Evolutionary conservation across 2,797 vertebrate species (phyloP).

Genomic region (Meriones psammophilus): DNA sequence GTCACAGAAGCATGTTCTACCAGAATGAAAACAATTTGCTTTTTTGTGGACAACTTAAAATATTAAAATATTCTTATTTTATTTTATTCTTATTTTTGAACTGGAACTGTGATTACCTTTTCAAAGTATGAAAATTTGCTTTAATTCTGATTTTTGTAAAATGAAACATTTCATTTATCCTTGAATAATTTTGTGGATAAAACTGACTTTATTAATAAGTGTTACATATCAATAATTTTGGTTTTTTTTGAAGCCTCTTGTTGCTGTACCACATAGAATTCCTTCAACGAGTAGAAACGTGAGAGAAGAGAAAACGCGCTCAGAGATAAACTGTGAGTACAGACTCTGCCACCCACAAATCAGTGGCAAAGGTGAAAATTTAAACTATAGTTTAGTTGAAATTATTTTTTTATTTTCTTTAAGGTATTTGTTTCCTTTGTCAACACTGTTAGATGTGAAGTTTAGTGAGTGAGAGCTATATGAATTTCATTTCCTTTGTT

Average conservation of each 20-base stretch:
- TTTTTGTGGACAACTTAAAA: not conserved
- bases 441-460: constrained; percentile 72
- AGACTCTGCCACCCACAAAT: not conserved
- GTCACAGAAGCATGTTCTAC: not conserved
- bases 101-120: not conserved
- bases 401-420: constrained; percentile 49
- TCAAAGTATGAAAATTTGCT: not conserved
- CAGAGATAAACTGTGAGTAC: constrained; percentile 98
- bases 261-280: constrained; percentile 96
- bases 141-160: constrained; percentile 50
- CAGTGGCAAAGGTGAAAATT: constrained; percentile 38
- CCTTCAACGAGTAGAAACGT: constrained; percentile 96
- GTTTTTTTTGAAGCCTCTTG: constrained; percentile 92
- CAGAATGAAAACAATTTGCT: not conserved
- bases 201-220: constrained; percentile 60
- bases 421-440: constrained; percentile 57
- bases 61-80: constrained; percentile 24
- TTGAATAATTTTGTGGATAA: not conserved
- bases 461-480: constrained; percentile 40
- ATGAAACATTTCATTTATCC: constrained; percentile 11
- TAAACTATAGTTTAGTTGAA: constrained; percentile 48
- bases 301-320: constrained; percentile 97
- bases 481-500: constrained; percentile 45
- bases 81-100: constrained; percentile 18
- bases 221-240: constrained; percentile 61